A percentile compares a stretch with the other conserved stretches of the same genome.
Evolutionary conservation across 2,113 vertebrate species (phyloP).

Genomic region (Tetraodon nigroviridis): DNA sequence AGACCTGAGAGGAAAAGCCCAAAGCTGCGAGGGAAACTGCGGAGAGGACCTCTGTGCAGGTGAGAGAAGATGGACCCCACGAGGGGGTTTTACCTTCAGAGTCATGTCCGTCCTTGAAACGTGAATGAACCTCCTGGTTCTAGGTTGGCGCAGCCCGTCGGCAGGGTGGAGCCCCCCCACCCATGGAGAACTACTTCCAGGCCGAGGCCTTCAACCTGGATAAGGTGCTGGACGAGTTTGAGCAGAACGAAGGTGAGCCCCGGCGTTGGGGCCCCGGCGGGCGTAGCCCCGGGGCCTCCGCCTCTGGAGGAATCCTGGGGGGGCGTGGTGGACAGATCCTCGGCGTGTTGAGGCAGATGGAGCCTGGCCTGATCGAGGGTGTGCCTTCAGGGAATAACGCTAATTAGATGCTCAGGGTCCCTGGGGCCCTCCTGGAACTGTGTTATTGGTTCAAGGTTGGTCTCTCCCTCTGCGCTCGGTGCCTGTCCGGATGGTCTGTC

Average conservation of each 20-base stretch:
- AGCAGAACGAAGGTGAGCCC: slow-evolving; percentile 93
- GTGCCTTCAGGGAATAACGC: slow-evolving; percentile 34
- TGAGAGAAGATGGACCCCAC: slow-evolving; percentile 47
- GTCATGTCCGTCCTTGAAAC: too few species aligned
- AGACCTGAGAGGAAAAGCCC: slow-evolving; percentile 33
- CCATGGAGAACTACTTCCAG: slow-evolving; percentile 99
- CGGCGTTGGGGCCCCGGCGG: background rate
- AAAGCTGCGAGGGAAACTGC: slow-evolving; percentile 45
- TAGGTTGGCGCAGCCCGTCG: slow-evolving; percentile 78
- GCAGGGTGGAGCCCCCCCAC: slow-evolving; percentile 85
- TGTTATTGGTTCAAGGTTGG: slow-evolving; percentile 52
- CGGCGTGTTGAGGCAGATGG: slow-evolving; percentile 6
- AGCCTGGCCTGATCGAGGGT: slow-evolving; percentile 39
- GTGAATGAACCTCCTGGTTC: slow-evolving; percentile 27
- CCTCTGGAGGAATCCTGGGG: background rate
- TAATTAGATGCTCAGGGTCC: slow-evolving; percentile 60
- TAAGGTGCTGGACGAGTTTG: slow-evolving; percentile 99
- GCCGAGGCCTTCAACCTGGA: slow-evolving; percentile 98
- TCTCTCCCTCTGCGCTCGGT: slow-evolving; percentile 7
- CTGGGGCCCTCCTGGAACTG: slow-evolving; percentile 34
- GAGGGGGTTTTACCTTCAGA: too few species aligned
- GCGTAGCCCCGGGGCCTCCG: background rate
- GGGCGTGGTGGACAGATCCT: too few species aligned
- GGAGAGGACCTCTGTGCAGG: slow-evolving; percentile 73
- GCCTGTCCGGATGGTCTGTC: slow-evolving; percentile 2